These are phyloP conservation scores for Ctenopoma multispine DNA, from an alignment of 2,797 vertebrate species.

Conservation along the genomic window DNA sequence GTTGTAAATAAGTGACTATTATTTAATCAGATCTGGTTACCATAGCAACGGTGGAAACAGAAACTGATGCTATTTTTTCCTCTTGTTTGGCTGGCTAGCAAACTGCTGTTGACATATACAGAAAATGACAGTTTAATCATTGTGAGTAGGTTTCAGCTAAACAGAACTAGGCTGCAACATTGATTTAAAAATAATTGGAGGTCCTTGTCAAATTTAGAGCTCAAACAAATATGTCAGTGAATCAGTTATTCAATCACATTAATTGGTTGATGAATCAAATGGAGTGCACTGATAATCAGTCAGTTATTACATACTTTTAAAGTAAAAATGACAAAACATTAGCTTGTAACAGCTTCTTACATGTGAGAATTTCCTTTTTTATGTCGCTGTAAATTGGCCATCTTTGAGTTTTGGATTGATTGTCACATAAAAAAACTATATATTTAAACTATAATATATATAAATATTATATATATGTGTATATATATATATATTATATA, in stretches of 20 bases:
- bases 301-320: background rate
- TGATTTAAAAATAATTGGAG: background rate
- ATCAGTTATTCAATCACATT: background rate
- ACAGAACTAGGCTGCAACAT: background rate
- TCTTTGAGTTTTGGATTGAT: too few relatives aligned
- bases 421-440: too few relatives aligned
- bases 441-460: too few relatives aligned
- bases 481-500: too few relatives aligned
- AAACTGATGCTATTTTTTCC: background rate
- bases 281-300: background rate
- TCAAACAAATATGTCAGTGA: background rate
- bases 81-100: background rate
- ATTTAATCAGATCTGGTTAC: constrained; percentile 31
- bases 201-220: background rate
- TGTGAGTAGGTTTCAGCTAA: constrained; percentile 3
- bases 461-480: too few relatives aligned
- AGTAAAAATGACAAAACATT: background rate
- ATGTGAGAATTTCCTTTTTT: too few relatives aligned
- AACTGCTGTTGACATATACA: background rate
- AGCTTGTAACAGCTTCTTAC: background rate
- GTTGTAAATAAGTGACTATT: constrained; percentile 49
- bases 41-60: constrained; percentile 34
- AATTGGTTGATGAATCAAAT: background rate
- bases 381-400: background rate
- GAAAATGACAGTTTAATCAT: constrained; percentile 1